Percentiles rank a stretch among this genome's conserved stretches.
Evolutionary conservation across 2,113 vertebrate species (phyloP).

Genomic region (Myodes glareolus): DNA sequence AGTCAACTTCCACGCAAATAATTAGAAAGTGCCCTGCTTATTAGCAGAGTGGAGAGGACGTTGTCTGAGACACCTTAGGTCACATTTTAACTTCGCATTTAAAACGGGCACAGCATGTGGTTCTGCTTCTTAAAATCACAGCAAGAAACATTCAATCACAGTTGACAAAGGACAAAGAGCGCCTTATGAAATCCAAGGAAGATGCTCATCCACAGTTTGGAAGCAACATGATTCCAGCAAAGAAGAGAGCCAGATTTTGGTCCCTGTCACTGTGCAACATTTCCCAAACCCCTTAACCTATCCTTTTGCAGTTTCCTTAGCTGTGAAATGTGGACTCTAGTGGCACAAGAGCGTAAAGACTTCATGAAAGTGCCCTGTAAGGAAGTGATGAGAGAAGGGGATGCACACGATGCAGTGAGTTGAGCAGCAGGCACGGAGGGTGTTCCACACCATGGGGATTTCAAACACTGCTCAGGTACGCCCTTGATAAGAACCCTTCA

Average conservation of each 20-base stretch:
- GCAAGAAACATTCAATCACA: background rate
- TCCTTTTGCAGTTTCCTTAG: background rate
- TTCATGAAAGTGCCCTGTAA: background rate
- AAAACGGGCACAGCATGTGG: background rate
- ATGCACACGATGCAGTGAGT: background rate
- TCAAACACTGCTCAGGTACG: background rate
- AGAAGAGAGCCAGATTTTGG: background rate
- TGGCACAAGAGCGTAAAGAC: background rate
- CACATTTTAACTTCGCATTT: constrained; percentile 63
- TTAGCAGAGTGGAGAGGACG: constrained; percentile 71
- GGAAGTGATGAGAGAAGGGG: background rate
- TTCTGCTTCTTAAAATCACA: constrained; percentile 26
- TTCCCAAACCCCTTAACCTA: background rate
- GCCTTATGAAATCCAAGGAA: background rate
- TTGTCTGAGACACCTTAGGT: constrained; percentile 73
- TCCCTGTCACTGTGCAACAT: background rate
- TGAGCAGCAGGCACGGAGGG: accelerated
- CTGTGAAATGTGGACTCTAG: background rate
- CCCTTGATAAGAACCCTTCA: background rate
- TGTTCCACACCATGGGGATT: background rate
- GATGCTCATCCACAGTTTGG: background rate
- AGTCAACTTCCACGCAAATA: constrained; percentile 66
- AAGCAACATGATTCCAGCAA: background rate
- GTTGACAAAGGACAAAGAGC: background rate
- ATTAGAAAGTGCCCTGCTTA: constrained; percentile 66